Evolutionary conservation across 2,888 invertebrate genomes (phyloP).

Genomic region (Leuctra nigra): DNA sequence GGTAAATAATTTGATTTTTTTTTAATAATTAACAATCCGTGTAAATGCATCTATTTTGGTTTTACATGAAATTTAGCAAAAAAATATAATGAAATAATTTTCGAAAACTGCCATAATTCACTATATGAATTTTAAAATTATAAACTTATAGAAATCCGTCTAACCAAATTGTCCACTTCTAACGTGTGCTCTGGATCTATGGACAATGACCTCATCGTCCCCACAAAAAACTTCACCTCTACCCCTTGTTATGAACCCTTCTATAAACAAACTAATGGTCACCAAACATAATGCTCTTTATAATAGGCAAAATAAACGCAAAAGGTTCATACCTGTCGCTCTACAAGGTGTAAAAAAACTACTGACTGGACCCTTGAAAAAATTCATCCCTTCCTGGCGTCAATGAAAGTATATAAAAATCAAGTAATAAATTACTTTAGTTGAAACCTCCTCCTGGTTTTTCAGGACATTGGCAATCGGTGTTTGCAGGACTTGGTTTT

Average conservation of each 20-base stretch:
- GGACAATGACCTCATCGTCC: background rate
- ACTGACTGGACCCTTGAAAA: background rate
- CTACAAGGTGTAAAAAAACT: background rate
- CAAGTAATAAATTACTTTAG: background rate
- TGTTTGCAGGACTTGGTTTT: no score
- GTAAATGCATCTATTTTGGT: no score
- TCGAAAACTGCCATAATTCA: no score
- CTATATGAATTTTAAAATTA: background rate
- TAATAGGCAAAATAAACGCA: background rate
- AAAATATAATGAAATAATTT: no score
- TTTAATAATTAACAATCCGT: no score
- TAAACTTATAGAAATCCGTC: background rate
- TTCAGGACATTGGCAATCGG: no score
- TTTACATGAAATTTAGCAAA: no score
- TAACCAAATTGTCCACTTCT: background rate
- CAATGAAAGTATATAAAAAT: conserved; percentile 5
- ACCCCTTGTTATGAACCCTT: conserved; percentile 4
- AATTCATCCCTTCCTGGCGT: background rate
- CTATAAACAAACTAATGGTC: conserved; percentile 11
- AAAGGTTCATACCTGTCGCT: conserved; percentile 9
- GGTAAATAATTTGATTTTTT: no score
- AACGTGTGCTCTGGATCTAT: background rate
- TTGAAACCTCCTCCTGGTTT: no score
- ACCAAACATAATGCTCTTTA: background rate
- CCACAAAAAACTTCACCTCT: background rate